A percentile compares a stretch with the other conserved stretches of the same genome.
phyloP scores from a whole-genome alignment of 2,113 vertebrate genomes.

The Amblyornis subalaris region DNA sequence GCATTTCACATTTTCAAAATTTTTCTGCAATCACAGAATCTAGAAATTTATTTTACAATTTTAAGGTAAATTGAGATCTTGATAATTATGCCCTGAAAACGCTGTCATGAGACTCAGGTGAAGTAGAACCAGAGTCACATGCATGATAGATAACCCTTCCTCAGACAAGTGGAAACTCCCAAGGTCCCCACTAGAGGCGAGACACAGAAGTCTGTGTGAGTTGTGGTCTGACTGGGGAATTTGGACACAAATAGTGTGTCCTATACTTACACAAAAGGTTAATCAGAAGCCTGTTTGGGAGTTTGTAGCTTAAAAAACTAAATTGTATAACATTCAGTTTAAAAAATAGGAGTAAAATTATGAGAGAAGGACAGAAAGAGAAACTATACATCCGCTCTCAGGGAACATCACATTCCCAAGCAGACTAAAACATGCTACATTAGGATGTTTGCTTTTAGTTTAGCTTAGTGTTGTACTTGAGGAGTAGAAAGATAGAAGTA shows the following conservation, averaged over 20 bases:
- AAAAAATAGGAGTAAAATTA: neutral
- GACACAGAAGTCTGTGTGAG: neutral
- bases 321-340: neutral
- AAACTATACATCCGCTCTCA: neutral
- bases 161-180: slow-evolving; percentile 11
- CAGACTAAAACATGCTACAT: neutral
- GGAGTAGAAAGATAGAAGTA: neutral
- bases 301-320: neutral
- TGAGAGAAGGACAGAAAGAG: neutral
- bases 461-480: neutral
- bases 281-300: neutral
- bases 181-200: neutral
- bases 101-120: neutral
- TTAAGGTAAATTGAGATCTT: neutral
- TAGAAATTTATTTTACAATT: neutral
- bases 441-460: neutral
- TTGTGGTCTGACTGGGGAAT: slow-evolving; percentile 10
- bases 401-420: neutral
- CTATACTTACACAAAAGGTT: neutral
- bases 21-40: neutral
- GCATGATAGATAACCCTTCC: neutral
- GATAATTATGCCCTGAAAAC: neutral
- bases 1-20: neutral
- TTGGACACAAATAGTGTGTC: neutral
- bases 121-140: neutral